Base-by-base conservation (phyloP, 1,140 invertebrate genomes). In the Chelonus insularis region DNA sequence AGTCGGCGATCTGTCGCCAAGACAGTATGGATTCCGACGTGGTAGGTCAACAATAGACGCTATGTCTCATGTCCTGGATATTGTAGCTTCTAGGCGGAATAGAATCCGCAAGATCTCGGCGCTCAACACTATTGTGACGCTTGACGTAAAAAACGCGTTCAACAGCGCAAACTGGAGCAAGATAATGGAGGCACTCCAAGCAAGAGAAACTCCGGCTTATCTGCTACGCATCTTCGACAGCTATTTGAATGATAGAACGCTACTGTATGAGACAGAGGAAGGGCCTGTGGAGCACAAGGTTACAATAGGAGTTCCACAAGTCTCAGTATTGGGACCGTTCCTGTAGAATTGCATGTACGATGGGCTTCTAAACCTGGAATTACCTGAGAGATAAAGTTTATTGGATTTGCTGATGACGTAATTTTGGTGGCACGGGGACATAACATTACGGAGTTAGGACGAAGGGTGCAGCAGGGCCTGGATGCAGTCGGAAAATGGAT, bases 21-120 rank as follows among this genome's bases (percentile, higher is more conserved):
- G 47, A 16, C 77, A 78, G 64, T 77, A 59, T 60, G 75, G 78
- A 4, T 79, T 75, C 47, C 47, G 68, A 39, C 47, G 51, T 51
- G 70, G 71, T 4, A 60, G 39, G 37, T 72, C 68, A 3, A 79
- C 75, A 6, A 61, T 70, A 9, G 66, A 74, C 39, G 74, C 74
- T 1, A 57, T 77, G 9, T n/a, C 54, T 1, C 47, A 45, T 12
- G 62, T 76, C 12, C 36, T 59, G n/a, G 18, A 56, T 1, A 20
- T 47, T 5, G 64, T 45, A 8, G 11, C 8, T 8, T 9, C 0
- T 7, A 43, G 16, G 4, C 21, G 39, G 32, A 37, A 20, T 0
- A 9, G 55, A 9, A 58, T 18, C 29, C 23, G 47, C 3, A 45
- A 14, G 1, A 37, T 48, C 8, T 8, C 34, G 18, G 12, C 29